Evolutionary conservation across 2,113 vertebrate species (phyloP).

Genomic region (Rhea americana): DNA sequence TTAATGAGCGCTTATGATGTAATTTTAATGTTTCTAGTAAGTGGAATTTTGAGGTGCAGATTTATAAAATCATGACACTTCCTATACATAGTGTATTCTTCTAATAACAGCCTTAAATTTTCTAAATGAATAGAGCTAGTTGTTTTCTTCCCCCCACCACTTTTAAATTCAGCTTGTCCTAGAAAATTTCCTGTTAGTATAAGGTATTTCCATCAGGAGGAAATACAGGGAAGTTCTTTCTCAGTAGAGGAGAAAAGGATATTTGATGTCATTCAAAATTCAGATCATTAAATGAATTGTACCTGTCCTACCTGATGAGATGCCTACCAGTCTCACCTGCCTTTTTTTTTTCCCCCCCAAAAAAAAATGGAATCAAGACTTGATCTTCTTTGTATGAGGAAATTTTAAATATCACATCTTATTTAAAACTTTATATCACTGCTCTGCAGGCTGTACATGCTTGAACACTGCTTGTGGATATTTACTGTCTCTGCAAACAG

Average conservation of each 20-base stretch:
- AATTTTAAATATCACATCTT: neutral
- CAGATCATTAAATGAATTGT: neutral
- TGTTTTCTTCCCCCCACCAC: neutral
- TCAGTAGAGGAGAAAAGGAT: neutral
- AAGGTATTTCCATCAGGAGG: neutral
- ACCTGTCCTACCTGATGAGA: neutral
- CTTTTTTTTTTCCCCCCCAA: neutral
- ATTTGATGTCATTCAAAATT: neutral
- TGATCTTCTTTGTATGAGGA: neutral
- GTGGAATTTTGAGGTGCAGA: neutral
- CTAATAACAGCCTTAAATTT: neutral
- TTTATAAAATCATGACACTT: neutral
- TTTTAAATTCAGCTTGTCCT: neutral
- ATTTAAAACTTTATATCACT: neutral
- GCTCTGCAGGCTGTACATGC: neutral
- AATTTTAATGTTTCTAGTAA: neutral
- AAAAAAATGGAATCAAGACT: neutral
- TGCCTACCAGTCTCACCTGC: too few species aligned
- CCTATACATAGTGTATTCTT: neutral
- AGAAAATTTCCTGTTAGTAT: neutral
- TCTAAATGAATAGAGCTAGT: neutral
- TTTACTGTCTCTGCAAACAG: neutral
- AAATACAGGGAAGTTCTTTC: neutral
- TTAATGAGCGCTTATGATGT: neutral
- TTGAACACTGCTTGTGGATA: neutral